Percentiles rank a stretch among this genome's conserved stretches.
phyloP scores from a whole-genome alignment of 2,797 vertebrate genomes.

The Emys orbicularis region DNA sequence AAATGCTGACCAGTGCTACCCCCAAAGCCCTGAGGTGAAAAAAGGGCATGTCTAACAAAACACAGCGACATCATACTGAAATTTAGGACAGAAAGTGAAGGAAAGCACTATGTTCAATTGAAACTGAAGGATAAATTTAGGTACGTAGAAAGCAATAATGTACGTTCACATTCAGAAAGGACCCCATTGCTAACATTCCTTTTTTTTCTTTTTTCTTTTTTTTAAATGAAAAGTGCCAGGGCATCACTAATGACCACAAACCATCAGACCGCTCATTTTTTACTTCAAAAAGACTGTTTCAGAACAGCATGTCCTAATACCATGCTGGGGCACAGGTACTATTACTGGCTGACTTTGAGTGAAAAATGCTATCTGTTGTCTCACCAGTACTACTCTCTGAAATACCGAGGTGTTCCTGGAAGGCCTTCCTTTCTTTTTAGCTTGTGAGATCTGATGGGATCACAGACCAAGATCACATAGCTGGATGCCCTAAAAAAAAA shows the following conservation, averaged over 20 bases:
- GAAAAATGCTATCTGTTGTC: neutral
- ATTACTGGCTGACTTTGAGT: neutral
- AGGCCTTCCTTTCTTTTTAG: neutral
- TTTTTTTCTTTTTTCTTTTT: neutral
- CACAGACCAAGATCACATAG: neutral
- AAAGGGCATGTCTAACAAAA: neutral
- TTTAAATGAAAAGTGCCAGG: neutral
- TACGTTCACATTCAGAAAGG: neutral
- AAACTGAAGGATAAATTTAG: conserved; percentile 25
- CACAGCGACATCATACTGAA: neutral
- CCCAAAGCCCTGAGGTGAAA: fast-evolving
- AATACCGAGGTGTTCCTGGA: neutral
- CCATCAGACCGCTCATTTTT: neutral
- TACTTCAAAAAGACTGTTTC: neutral
- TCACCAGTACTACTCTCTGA: neutral
- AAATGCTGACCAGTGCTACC: neutral
- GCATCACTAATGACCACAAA: neutral
- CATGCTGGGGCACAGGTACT: neutral
- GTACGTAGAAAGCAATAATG: conserved; percentile 30
- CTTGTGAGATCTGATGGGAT: neutral
- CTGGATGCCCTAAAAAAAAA: neutral
- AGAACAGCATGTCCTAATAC: conserved; percentile 9
- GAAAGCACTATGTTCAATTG: neutral
- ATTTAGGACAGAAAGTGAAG: fast-evolving
- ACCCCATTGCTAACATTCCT: neutral